Base-by-base conservation (phyloP, 1,140 invertebrate species). In the Pseudachorutes palmiensis region DNA sequence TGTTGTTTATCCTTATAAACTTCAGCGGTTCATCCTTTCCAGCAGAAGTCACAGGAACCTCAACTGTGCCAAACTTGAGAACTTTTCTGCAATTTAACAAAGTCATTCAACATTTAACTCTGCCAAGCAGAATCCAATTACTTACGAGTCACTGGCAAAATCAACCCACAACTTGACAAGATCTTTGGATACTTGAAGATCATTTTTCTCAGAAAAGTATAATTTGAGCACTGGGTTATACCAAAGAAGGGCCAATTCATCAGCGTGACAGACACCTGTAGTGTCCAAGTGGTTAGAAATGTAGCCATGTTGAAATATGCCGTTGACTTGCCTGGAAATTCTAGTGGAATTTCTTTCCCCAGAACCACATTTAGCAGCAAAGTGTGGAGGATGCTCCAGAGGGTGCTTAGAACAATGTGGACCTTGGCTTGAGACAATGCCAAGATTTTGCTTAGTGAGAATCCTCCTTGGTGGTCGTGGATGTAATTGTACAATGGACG, bases 71-170 rank as follows among this genome's bases (percentile, higher is more conserved):
- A 58, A 32, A 59, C 30, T 66, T 61, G 0, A 58, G 28, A 36
- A 32, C 32, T 26, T 61, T 66, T 9, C 33, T 58, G 30, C 14
- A 1, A 55, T 36, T n/a, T n/a, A 12, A 1, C n/a, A 62, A 45
- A 62, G 36, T 33, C 2, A 62, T 41, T 62, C 29, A 9, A 31
- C 2, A 62, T 41, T 62, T 24, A 5, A 14, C n/a, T n/a, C 30
- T 30, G 29, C 16, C 22, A 63, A 29, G 28, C 36, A 30, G 45
- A 32, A 63, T n/a, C 41, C 16, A 5, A 16, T 2, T n/a, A 62
- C 36, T 19, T 48, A 68, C 66, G n/a, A n/a, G 5, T 26, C 66
- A 32, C 2, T 55, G 19, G 66, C 66, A 68, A 63, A 63, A 24
- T 64, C 32, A 9, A 48, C 60, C 60, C 60, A 68, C 5, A 63